phyloP scores from a whole-genome alignment of 1,140 invertebrate genomes.

The Rhizoglyphus robini region DNA sequence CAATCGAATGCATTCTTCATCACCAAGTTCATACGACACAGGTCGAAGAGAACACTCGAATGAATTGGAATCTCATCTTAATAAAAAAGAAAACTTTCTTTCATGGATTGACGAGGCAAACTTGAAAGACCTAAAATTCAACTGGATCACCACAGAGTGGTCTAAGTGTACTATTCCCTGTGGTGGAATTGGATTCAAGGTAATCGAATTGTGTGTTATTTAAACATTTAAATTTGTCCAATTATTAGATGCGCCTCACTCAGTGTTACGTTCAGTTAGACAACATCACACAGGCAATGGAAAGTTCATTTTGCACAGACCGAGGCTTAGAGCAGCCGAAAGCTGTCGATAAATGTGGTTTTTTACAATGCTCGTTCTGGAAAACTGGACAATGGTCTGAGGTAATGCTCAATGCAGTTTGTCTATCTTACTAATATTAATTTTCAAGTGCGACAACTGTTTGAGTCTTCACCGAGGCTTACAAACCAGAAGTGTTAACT shows the following conservation, averaged over 20 bases:
- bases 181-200: conserved; percentile 56
- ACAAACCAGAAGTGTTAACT: conserved; percentile 26
- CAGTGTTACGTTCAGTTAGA: conserved; percentile 50
- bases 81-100: not conserved
- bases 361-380: conserved; percentile 56
- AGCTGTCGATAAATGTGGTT: conserved; percentile 52
- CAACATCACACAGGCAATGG: conserved; percentile 44
- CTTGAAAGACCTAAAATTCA: conserved; percentile 39
- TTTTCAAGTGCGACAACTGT: conserved; percentile 41
- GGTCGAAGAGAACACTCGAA: too few species aligned
- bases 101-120: not conserved
- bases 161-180: conserved; percentile 71
- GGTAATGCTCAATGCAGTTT: conserved; percentile 22
- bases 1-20: not conserved
- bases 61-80: too few species aligned
- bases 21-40: too few species aligned
- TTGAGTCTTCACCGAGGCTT: conserved; percentile 52
- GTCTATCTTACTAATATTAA: too few species aligned
- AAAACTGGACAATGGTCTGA: conserved; percentile 50
- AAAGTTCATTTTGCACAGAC: conserved; percentile 52
- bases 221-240: conserved; percentile 26
- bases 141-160: conserved; percentile 68
- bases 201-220: conserved; percentile 29
- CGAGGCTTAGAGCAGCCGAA: conserved; percentile 46
- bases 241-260: conserved; percentile 46